Evolutionary conservation across 2,797 vertebrate genomes (phyloP).

Genomic region (Falco novaeseelandiae): DNA sequence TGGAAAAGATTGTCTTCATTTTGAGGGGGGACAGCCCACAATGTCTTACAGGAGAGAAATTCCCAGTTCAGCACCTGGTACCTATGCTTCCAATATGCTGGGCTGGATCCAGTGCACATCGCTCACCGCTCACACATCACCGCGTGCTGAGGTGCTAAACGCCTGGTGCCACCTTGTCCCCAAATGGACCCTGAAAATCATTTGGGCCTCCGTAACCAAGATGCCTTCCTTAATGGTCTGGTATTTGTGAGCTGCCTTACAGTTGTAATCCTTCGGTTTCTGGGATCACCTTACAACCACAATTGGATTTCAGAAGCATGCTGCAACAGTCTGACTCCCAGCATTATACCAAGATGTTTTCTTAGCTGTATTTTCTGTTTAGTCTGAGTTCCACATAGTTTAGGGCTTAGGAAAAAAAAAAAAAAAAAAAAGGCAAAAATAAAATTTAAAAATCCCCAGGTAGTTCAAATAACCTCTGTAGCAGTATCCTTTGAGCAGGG

Average conservation of each 20-base stretch:
- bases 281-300: constrained; percentile 33
- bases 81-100: not conserved
- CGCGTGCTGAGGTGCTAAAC: fast-evolving
- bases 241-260: not conserved
- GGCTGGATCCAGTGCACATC: fast-evolving
- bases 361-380: constrained; percentile 53
- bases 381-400: constrained; percentile 18
- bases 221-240: not conserved
- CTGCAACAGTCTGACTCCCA: not conserved
- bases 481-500: not conserved
- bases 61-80: fast-evolving
- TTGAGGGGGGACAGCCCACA: fast-evolving
- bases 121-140: not conserved
- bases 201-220: not conserved
- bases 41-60: not conserved
- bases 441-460: not conserved
- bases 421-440: not conserved
- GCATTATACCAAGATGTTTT: not conserved
- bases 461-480: not conserved
- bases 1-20: not conserved
- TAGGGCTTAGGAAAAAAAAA: not conserved
- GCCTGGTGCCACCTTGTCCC: not conserved
- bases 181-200: not conserved
- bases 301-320: not conserved
- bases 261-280: not conserved